Conservation (phyloP, 2,113 vertebrate genomes). For the Arothron firmamentum region DNA sequence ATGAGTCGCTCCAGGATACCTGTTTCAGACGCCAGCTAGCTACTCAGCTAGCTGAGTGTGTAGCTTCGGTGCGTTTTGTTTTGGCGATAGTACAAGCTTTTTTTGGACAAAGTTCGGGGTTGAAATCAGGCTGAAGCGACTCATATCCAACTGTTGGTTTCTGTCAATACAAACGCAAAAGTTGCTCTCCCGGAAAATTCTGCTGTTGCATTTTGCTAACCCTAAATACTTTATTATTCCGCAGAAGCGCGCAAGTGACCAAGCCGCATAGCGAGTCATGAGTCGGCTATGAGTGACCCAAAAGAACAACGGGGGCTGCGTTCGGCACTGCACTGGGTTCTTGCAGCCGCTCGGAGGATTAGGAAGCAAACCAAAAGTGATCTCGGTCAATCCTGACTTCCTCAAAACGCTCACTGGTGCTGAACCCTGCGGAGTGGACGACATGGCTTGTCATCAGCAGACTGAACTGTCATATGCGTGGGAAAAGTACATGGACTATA, state of each 20-base stretch:
- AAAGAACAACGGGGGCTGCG: slow-evolving; percentile 29
- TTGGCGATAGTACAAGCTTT: slow-evolving; percentile 13
- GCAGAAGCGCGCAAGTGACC: slow-evolving; percentile 47
- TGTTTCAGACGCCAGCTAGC: slow-evolving; percentile 3
- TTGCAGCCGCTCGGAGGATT: slow-evolving; percentile 31
- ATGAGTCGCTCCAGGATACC: not conserved
- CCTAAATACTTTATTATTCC: slow-evolving; percentile 25
- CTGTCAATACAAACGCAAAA: not conserved
- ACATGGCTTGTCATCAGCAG: slow-evolving; percentile 69
- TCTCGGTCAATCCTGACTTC: slow-evolving; percentile 14
- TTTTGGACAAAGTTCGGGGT: slow-evolving; percentile 28
- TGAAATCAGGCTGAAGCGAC: slow-evolving; percentile 8
- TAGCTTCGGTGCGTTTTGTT: slow-evolving; percentile 31
- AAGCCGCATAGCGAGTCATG: slow-evolving; percentile 39
- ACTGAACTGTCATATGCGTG: slow-evolving; percentile 71
- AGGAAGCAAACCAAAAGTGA: slow-evolving; percentile 12
- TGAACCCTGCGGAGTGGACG: slow-evolving; percentile 31
- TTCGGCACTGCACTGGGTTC: slow-evolving; percentile 32
- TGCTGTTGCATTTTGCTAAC: slow-evolving; percentile 11
- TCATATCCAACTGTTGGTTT: not conserved
- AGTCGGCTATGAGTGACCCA: slow-evolving; percentile 55
- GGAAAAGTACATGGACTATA: slow-evolving; percentile 78
- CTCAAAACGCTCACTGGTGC: slow-evolving; percentile 11
- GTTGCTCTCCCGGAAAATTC: not conserved
- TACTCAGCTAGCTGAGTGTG: slow-evolving; percentile 24